phyloP scores from a whole-genome alignment of 2,797 vertebrate genomes.

The Phrynocephalus guinanensis region DNA sequence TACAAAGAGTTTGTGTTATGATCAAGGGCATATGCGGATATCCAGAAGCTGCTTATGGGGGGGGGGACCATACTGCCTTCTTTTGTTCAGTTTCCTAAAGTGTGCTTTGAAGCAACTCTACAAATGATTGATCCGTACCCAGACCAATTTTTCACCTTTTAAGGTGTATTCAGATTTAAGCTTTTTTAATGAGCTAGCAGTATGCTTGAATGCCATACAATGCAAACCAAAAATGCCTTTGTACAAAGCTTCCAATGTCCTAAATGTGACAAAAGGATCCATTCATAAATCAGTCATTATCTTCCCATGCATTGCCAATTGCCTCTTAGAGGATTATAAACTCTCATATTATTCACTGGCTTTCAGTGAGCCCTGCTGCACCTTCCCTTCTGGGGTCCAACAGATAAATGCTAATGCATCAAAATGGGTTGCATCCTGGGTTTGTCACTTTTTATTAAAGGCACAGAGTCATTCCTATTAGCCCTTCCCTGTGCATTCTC shows the following conservation, averaged over 20 bases:
- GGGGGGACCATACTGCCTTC: neutral
- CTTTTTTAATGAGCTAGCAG: conserved; percentile 8
- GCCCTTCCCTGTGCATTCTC: no score
- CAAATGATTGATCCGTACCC: conserved; percentile 13
- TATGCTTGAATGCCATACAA: conserved; percentile 26
- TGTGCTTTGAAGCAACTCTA: conserved; percentile 2
- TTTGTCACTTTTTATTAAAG: no score
- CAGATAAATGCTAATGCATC: neutral
- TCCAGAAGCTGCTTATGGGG: neutral
- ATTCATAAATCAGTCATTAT: conserved; percentile 35
- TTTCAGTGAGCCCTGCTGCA: neutral
- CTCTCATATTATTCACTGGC: conserved; percentile 12
- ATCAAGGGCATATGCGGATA: neutral
- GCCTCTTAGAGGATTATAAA: conserved; percentile 14
- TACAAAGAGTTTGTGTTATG: neutral
- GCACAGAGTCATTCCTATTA: no score
- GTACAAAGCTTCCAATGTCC: conserved; percentile 25
- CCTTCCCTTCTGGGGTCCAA: neutral
- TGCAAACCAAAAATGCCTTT: conserved; percentile 10
- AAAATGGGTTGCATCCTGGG: no score
- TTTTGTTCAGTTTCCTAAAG: conserved; percentile 21
- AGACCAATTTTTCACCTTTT: conserved; percentile 24
- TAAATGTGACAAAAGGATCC: conserved; percentile 24
- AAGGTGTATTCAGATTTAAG: conserved; percentile 24
- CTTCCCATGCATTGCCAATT: conserved; percentile 6